phyloP scores from a whole-genome alignment of 2,797 vertebrate genomes.

The Sardinella longiceps region DNA sequence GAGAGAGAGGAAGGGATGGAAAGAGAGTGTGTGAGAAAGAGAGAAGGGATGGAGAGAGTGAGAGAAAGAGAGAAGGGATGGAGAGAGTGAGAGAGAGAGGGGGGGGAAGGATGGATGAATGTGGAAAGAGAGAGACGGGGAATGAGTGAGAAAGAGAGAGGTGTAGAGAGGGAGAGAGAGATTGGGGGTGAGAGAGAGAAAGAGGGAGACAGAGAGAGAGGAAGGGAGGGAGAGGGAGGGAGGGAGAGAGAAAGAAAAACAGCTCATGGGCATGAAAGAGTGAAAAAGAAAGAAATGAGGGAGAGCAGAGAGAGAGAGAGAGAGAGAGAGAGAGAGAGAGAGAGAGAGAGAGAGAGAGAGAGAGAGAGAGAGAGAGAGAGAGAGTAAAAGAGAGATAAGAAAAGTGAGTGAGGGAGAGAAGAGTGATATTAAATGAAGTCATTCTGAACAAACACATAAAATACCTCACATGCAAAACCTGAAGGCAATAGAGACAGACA shows the following conservation, averaged over 20 bases:
- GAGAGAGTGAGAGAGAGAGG: not conserved
- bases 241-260: not conserved
- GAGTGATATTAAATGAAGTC: conserved; percentile 20
- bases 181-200: too few relatives aligned
- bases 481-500: not conserved
- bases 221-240: not conserved
- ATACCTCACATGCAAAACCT: not conserved
- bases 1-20: not conserved
- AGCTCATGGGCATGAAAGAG: not conserved
- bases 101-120: too few relatives aligned
- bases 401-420: not conserved
- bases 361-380: not conserved
- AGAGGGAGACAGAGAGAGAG: too few relatives aligned
- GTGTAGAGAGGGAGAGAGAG: too few relatives aligned
- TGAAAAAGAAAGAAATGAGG: not conserved
- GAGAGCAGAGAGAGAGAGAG: not conserved
- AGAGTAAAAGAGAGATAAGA: not conserved
- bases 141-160: too few relatives aligned
- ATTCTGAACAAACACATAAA: conserved; percentile 32
- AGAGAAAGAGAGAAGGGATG: not conserved
- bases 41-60: not conserved
- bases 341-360: not conserved
- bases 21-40: not conserved
- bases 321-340: not conserved
- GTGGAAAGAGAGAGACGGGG: not conserved